Evolutionary conservation across 2,113 vertebrate genomes (phyloP), one percentile per base, ranked within the genome.

Genomic region (Ammospiza caudacuta): DNA sequence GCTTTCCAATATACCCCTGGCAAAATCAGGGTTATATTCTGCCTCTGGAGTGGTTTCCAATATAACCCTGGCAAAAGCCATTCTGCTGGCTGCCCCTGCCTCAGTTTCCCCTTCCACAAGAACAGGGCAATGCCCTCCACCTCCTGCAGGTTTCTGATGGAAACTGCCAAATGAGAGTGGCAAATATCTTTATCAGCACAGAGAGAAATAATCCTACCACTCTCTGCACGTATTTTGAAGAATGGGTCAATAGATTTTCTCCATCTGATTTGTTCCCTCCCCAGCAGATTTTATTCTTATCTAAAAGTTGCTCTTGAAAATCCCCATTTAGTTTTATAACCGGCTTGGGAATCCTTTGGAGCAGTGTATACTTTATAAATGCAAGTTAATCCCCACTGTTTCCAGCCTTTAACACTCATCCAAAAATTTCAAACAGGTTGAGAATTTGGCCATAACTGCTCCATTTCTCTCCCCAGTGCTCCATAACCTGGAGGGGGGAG

Each of bases 251-350:
- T 41, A 79, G 57, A 82, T 78, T 84, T 89, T 80, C 76, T 86
- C 46, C 80, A 74, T 64, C 31, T 82, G 74, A 92, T 64, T 93
- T 82, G 17, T 85, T 92, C 70, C 37, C 54, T 91, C 58, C 37
- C 66, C 66, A 78, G 61, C 33, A 95, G 93, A 61, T 91, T 92
- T 91, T 85, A 79, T 78, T 87, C 81, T 94, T 93, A 91, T 79
- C 84, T 90, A 63, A 95, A 95, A 90, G 35, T 70, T 74, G 18
- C 59, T 86, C 76, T 78, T 69, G 46, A 93, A 95, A 93, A 86
- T 67, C 80, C 80, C 77, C 77, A 92, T 93, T 95, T 87, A 90
- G 73, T 78, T 95, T 96, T 93, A 96, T 43, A 63, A 59, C 57
- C 22, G 86, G 69, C 80, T 63, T 94, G 93, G 92, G 96, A 92